A percentile compares a stretch with the other conserved stretches of the same genome.
phyloP scores from a whole-genome alignment of 2,113 vertebrate genomes.

The Kryptolebias marmoratus region DNA sequence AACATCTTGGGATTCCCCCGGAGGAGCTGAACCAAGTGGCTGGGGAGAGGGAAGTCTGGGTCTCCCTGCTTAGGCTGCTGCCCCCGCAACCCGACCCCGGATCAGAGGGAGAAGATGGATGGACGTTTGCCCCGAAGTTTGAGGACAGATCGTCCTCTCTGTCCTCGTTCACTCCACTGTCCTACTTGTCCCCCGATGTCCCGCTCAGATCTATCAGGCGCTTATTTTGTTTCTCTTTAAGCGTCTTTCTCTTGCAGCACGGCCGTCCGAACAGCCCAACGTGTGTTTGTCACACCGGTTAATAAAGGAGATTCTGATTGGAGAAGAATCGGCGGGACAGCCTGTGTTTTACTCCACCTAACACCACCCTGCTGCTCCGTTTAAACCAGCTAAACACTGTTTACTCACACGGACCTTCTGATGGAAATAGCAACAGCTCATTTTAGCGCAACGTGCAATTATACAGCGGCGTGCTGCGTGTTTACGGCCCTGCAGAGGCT shows the following conservation, averaged over 20 bases:
- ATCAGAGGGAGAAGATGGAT: too few species aligned
- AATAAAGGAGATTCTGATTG: constrained; percentile 21
- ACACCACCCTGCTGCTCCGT: constrained; percentile 1
- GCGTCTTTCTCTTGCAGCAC: constrained; percentile 7
- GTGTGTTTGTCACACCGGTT: constrained; percentile 5
- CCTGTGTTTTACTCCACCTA: constrained; percentile 9
- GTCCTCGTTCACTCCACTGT: too few species aligned
- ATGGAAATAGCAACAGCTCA: constrained; percentile 60
- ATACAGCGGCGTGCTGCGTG: constrained; percentile 35
- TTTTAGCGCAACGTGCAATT: constrained; percentile 51
- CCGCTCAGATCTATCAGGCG: neutral
- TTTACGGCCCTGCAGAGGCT: constrained; percentile 42
- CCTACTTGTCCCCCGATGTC: neutral
- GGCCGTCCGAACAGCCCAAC: neutral
- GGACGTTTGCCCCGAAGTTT: too few species aligned
- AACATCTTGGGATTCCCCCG: too few species aligned
- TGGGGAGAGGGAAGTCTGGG: too few species aligned
- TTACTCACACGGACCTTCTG: constrained; percentile 44
- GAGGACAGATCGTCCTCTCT: too few species aligned
- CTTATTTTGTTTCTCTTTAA: neutral
- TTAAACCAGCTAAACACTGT: constrained; percentile 52
- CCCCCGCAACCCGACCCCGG: too few species aligned
- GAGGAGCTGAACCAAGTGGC: too few species aligned
- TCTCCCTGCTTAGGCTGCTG: too few species aligned
- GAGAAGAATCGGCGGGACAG: neutral